Evolutionary conservation across 2,888 invertebrate genomes (phyloP).

Genomic region (Tipula unca): DNA sequence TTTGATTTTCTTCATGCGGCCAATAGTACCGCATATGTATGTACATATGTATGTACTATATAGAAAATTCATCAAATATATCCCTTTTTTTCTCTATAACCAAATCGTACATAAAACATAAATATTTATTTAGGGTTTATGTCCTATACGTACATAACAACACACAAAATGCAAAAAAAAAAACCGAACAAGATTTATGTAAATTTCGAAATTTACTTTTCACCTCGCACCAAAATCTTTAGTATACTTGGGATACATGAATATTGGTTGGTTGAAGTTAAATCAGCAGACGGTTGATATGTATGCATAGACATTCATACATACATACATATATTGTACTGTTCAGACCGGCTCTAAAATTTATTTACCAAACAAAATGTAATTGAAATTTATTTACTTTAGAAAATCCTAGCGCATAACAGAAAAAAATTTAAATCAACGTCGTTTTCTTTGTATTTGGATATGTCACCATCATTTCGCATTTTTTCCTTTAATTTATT

Average conservation of each 20-base stretch:
- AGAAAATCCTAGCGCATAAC: neutral
- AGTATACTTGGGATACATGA: neutral
- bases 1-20: neutral
- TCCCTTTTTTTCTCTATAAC: neutral
- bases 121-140: constrained; percentile 8
- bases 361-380: neutral
- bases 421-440: neutral
- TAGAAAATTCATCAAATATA: neutral
- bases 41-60: neutral
- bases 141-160: neutral
- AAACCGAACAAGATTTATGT: constrained; percentile 4
- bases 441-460: neutral
- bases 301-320: neutral
- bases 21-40: neutral
- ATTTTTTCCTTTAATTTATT: neutral
- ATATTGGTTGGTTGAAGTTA: neutral
- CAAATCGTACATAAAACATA: neutral
- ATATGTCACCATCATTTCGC: neutral
- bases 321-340: neutral
- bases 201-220: neutral
- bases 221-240: neutral
- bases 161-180: neutral
- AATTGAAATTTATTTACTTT: constrained; percentile 4
- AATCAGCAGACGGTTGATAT: neutral
- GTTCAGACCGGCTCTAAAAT: neutral